Evolutionary conservation across 2,888 invertebrate genomes (phyloP).

Genomic region (Byasa hedistus): DNA sequence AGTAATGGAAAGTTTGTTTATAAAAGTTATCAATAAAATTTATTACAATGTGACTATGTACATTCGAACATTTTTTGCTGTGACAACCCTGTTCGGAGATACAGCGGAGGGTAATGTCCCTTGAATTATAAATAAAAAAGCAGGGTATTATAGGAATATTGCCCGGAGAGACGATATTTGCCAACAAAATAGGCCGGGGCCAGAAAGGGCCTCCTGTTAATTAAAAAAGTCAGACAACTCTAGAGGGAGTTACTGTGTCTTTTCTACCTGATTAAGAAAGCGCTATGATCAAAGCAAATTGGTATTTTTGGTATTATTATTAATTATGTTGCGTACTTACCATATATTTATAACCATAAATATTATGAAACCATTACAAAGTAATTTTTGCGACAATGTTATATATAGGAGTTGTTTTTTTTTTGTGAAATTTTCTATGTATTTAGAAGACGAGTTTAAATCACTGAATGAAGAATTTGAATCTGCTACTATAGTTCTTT

Average conservation of each 20-base stretch:
- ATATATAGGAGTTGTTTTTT: too few species aligned
- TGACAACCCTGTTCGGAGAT: constrained; percentile 8
- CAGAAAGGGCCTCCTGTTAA: constrained; percentile 25
- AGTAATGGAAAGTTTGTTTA: too few species aligned
- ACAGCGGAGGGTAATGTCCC: constrained; percentile 22
- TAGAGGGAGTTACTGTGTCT: constrained; percentile 17
- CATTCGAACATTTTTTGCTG: neutral
- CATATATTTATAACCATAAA: too few species aligned
- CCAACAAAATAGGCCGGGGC: constrained; percentile 23
- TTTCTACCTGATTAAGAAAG: constrained; percentile 13
- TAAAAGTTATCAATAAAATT: too few species aligned
- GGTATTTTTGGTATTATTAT: neutral
- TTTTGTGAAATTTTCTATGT: too few species aligned
- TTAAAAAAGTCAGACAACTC: constrained; percentile 27
- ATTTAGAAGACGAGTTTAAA: too few species aligned
- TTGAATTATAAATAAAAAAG: constrained; percentile 30
- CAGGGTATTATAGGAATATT: constrained; percentile 26
- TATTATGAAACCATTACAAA: too few species aligned
- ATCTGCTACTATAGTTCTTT: too few species aligned
- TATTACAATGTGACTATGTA: neutral
- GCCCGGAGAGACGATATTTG: constrained; percentile 26
- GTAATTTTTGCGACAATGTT: too few species aligned
- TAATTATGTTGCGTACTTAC: too few species aligned
- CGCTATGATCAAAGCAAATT: neutral
- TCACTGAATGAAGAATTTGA: too few species aligned